Conservation (phyloP, 1,140 invertebrate species). For the Drosophila bocki region DNA sequence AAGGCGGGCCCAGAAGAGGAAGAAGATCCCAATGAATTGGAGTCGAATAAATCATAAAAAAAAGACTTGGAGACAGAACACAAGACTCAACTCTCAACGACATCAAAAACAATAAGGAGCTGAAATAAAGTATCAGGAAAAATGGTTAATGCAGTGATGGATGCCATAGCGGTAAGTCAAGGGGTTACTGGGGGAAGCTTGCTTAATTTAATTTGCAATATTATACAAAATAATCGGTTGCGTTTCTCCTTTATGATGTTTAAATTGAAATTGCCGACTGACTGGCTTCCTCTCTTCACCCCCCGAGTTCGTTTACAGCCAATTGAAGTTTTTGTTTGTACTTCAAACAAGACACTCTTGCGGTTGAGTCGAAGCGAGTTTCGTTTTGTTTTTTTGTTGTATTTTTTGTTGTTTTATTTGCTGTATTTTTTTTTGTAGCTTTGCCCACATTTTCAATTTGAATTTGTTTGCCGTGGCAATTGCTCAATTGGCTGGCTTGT, state of each 20-base stretch:
- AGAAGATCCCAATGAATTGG: constrained; percentile 50
- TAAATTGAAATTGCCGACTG: constrained; percentile 70
- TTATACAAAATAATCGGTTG: constrained; percentile 42
- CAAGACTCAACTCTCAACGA: neutral
- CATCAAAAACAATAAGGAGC: neutral
- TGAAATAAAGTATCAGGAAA: neutral
- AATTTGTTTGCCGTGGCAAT: constrained; percentile 83
- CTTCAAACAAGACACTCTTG: constrained; percentile 72
- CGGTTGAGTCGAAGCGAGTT: constrained; percentile 35
- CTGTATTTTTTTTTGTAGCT: constrained; percentile 31
- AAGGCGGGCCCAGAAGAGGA: constrained; percentile 4
- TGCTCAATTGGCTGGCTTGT: constrained; percentile 77
- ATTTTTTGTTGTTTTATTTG: constrained; percentile 9
- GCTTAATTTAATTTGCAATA: constrained; percentile 71
- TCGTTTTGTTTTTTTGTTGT: constrained; percentile 25
- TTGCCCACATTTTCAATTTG: constrained; percentile 83
- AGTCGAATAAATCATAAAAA: constrained; percentile 67
- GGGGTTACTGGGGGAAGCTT: constrained; percentile 26
- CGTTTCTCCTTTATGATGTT: constrained; percentile 42
- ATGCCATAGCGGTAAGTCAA: constrained; percentile 84
- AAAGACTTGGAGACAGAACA: neutral
- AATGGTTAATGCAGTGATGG: constrained; percentile 84
- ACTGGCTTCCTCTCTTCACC: constrained; percentile 1
- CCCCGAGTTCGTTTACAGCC: constrained; percentile 40
- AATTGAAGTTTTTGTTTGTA: constrained; percentile 77